Evolutionary conservation across 2,113 vertebrate species (phyloP).

Genomic region (Amazona vittata): DNA sequence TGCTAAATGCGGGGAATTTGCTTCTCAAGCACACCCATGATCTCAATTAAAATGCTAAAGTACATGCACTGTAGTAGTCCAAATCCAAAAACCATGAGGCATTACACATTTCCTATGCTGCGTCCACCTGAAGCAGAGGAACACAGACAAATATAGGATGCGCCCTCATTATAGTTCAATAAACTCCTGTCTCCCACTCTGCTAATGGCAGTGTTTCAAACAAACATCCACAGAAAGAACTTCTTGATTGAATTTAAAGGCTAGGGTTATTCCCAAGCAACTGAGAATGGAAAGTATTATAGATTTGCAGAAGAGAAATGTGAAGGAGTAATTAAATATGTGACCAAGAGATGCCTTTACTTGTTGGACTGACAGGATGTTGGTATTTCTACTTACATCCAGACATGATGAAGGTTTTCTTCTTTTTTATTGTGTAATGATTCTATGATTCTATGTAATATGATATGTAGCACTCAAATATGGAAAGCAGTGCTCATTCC

Average conservation of each 20-base stretch:
- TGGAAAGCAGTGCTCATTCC: background rate
- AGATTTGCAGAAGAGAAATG: background rate
- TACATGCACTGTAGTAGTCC: background rate
- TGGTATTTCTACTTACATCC: background rate
- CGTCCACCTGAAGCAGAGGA: background rate
- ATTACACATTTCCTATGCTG: background rate
- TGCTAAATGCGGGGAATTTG: background rate
- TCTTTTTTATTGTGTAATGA: background rate
- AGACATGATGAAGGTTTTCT: background rate
- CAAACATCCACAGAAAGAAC: background rate
- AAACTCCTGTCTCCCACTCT: background rate
- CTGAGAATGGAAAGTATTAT: background rate
- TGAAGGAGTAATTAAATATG: background rate
- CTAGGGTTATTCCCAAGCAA: background rate
- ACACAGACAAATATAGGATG: background rate
- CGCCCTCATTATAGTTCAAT: background rate
- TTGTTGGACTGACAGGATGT: background rate
- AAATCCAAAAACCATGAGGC: background rate
- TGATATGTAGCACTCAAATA: background rate
- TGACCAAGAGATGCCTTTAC: background rate
- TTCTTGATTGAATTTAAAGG: background rate
- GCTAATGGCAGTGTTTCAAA: background rate
- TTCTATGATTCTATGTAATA: background rate
- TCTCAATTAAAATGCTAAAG: background rate
- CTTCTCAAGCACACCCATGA: background rate